Conservation (phyloP, 2,888 invertebrate species). For the Tortricodes alternella region DNA sequence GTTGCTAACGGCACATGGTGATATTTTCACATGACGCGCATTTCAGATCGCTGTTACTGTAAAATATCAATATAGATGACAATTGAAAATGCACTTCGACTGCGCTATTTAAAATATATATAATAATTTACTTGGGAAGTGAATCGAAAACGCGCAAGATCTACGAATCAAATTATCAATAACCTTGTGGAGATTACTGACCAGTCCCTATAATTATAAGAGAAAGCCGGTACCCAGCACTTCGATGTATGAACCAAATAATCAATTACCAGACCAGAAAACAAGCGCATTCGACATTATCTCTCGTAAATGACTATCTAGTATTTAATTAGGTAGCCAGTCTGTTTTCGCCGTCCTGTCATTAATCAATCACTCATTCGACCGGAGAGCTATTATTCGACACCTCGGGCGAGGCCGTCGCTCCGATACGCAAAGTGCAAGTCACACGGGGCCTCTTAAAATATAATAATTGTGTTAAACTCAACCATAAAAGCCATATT, state of each 20-base stretch:
- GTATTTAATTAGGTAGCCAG: conserved; percentile 76
- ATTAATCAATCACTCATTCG: conserved; percentile 77
- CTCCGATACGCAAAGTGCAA: conserved; percentile 66
- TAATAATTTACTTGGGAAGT: too few relatives aligned
- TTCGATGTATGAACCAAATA: not conserved
- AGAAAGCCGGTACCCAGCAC: not conserved
- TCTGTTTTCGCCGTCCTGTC: conserved; percentile 74
- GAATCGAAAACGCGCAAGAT: too few relatives aligned
- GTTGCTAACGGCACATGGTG: too few relatives aligned
- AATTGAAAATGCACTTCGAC: too few relatives aligned
- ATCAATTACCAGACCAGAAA: not conserved
- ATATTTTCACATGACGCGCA: too few relatives aligned
- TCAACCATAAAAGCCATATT: conserved; percentile 78
- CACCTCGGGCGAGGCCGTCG: conserved; percentile 64
- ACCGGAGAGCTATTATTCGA: conserved; percentile 69
- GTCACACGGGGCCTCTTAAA: conserved; percentile 78
- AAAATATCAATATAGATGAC: too few relatives aligned
- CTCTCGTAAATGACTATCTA: conserved; percentile 38
- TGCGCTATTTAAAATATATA: too few relatives aligned
- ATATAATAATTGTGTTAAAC: conserved; percentile 82
- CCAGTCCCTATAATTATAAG: not conserved
- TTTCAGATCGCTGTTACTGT: too few relatives aligned
- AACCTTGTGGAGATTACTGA: too few relatives aligned
- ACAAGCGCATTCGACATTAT: not conserved
- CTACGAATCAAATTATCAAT: too few relatives aligned